These are phyloP conservation scores for Ochotona princeps DNA, from an alignment of 2,113 vertebrate genomes.

Conservation along the genomic window DNA sequence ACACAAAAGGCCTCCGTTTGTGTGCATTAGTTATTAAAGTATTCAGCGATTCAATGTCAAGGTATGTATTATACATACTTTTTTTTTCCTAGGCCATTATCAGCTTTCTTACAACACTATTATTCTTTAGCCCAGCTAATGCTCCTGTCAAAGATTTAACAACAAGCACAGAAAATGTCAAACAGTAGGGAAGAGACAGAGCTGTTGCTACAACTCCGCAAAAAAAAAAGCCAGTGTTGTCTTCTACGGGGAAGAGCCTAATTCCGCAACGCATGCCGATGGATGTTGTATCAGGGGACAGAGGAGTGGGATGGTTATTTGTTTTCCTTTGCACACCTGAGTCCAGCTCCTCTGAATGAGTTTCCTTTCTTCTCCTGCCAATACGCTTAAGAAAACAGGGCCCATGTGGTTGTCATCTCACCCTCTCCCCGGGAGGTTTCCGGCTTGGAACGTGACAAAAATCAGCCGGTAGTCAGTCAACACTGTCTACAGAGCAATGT, in stretches of 20 bases:
- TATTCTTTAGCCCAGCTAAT: conserved; percentile 74
- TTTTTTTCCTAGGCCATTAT: conserved; percentile 74
- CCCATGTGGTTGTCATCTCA: background rate
- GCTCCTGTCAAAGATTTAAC: conserved; percentile 63
- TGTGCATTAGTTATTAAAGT: conserved; percentile 79
- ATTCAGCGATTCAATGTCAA: conserved; percentile 79
- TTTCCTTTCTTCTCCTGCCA: conserved; percentile 52
- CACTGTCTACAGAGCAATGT: conserved; percentile 40
- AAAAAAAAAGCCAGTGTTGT: background rate
- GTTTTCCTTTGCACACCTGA: conserved; percentile 72
- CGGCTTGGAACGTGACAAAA: conserved; percentile 16
- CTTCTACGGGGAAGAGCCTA: conserved; percentile 62
- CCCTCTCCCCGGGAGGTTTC: conserved; percentile 63
- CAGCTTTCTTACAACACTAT: conserved; percentile 63
- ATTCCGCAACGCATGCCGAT: background rate
- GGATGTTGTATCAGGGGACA: conserved; percentile 26
- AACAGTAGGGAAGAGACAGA: conserved; percentile 71
- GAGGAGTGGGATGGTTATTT: conserved; percentile 25
- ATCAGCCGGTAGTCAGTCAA: background rate
- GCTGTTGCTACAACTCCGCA: conserved; percentile 54
- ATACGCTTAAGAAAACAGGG: conserved; percentile 37
- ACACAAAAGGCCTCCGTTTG: conserved; percentile 79
- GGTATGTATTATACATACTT: conserved; percentile 76
- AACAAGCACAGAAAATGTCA: conserved; percentile 64
- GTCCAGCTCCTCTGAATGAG: conserved; percentile 59